phyloP scores from a whole-genome alignment of 2,888 invertebrate genomes.

The Criorhina ranunculi region DNA sequence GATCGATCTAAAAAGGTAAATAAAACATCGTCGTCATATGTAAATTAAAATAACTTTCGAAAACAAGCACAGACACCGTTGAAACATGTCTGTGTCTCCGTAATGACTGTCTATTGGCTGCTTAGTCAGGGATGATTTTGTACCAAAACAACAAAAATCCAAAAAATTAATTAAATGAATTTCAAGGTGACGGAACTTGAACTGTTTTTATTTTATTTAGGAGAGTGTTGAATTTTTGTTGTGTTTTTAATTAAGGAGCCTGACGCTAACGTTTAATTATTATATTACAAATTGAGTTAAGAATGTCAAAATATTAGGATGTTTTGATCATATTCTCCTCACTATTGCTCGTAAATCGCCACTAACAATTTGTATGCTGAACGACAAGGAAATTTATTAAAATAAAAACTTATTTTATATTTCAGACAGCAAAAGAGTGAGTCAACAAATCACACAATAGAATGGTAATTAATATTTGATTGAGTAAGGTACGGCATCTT shows the following conservation, averaged over 20 bases:
- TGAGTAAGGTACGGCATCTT: constrained; percentile 28
- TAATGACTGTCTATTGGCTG: neutral
- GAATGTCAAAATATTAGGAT: constrained; percentile 54
- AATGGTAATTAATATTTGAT: constrained; percentile 58
- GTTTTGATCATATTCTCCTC: constrained; percentile 29
- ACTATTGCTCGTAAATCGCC: constrained; percentile 23
- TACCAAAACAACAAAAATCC: constrained; percentile 1
- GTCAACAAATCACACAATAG: constrained; percentile 52
- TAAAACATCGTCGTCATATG: constrained; percentile 11
- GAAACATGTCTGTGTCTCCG: constrained; percentile 9
- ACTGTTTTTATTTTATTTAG: constrained; percentile 8
- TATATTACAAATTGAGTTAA: constrained; percentile 16
- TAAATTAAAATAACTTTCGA: constrained; percentile 52
- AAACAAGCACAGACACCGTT: constrained; percentile 19
- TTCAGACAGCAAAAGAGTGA: constrained; percentile 41
- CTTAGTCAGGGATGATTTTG: constrained; percentile 11
- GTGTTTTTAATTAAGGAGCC: neutral
- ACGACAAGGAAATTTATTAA: constrained; percentile 56
- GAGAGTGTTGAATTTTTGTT: constrained; percentile 5
- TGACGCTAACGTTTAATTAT: constrained; percentile 16
- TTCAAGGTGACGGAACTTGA: constrained; percentile 40
- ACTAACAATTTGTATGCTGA: constrained; percentile 50
- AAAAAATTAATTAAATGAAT: neutral
- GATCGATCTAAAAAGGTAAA: constrained; percentile 9
- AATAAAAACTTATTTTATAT: constrained; percentile 20